Base-by-base conservation (phyloP, 1,140 invertebrate species). In the Papilio xuthus region DNA sequence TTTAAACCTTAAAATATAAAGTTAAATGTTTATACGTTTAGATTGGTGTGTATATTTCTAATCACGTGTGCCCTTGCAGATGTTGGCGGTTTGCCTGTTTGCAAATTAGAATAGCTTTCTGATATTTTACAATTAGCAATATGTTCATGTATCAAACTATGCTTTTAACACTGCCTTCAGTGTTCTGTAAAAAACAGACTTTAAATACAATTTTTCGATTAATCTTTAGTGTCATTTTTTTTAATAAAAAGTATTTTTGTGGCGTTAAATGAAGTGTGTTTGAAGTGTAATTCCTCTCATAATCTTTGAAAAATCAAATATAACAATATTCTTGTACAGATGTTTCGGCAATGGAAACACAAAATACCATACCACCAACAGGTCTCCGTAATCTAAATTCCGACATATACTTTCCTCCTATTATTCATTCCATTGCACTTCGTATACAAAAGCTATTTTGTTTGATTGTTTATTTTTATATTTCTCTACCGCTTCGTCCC, bases 51-150 rank as follows among this genome's bases (percentile, higher is more conserved):
- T 75, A 75, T 75, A 75, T 56, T 53, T 32, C 1, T 37, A 56
- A 56, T 75, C 23, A 75, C 72, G 47, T 53, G 72, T 32, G 72
- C 26, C 47, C 72, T 75, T 75, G 44, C 72, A 50, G 47, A 56
- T 53, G 47, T 75, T 75, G 72, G 72, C 72, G 18, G 23, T 32
- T 37, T 56, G 72, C 72, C 72, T 75, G 13, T 75, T 75, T 32
- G 44, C 47, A 75, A 50, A 75, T 75, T 75, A 75, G 47, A 75
- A 75, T 56, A 53, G 28, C 44, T 53, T 53, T 53, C 23, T 32
- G 28, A 56, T 56, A 75, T 75, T 75, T 53, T n/a, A 56, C 72
- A 28, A 75, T 75, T 75, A 53, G 44, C 44, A 37, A 75, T 75
- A 53, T 53, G 10, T 75, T 72, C 10, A 20, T 41, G 47, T 37